Conservation (phyloP, 2,797 vertebrate genomes). For the Xenops minutus region DNA sequence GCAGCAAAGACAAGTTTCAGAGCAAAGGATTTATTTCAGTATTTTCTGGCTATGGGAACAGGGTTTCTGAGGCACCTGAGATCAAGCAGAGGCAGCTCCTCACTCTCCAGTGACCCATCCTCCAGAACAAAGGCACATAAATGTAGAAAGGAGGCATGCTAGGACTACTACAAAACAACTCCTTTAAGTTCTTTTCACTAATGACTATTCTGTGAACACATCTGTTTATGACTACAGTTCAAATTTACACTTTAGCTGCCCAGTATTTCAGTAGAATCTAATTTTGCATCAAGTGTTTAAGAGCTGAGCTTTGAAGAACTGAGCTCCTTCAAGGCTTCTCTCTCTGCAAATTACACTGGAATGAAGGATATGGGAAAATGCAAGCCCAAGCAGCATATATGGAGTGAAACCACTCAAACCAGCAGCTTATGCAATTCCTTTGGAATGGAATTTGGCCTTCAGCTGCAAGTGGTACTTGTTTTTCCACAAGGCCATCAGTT, state of each 20-base stretch:
- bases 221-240: background rate
- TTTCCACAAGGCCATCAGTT: background rate
- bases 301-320: background rate
- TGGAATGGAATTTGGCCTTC: slow-evolving; percentile 54
- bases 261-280: background rate
- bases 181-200: background rate
- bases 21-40: background rate
- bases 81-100: slow-evolving; percentile 32
- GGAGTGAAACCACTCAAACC: slow-evolving; percentile 15
- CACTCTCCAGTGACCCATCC: background rate
- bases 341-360: background rate
- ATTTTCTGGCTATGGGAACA: background rate
- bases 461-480: slow-evolving; percentile 9
- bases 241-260: background rate
- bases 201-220: background rate
- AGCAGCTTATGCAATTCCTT: slow-evolving; percentile 36
- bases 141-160: background rate
- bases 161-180: slow-evolving; percentile 27
- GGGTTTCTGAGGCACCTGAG: background rate
- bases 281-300: background rate
- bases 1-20: background rate
- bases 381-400: background rate
- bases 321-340: background rate
- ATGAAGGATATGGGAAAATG: background rate
- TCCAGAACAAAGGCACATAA: background rate